These are phyloP conservation scores for Dilophus febrilis DNA, from an alignment of 2,888 invertebrate species.

Conservation along the genomic window DNA sequence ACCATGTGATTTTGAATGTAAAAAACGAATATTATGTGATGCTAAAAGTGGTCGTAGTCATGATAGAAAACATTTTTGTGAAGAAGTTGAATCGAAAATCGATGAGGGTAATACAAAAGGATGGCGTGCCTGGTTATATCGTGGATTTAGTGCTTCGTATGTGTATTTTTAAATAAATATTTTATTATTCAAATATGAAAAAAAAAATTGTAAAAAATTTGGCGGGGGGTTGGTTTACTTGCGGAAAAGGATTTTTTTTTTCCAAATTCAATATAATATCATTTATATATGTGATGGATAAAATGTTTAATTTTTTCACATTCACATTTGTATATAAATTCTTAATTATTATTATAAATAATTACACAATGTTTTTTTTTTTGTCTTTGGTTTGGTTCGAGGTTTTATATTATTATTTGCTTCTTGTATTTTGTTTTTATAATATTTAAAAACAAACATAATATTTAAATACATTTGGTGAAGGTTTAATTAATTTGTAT, in stretches of 20 bases:
- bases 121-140: conserved; percentile 79
- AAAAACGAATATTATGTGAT: conserved; percentile 71
- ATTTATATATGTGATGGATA: background rate
- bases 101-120: conserved; percentile 58
- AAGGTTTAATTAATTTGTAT: too few species aligned
- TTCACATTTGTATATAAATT: background rate
- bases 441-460: too few species aligned
- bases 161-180: too few species aligned
- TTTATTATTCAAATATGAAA: too few species aligned
- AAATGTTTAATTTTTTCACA: background rate
- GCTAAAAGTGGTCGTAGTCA: conserved; percentile 74
- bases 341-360: background rate
- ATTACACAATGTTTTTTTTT: background rate
- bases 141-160: conserved; percentile 75
- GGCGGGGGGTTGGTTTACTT: too few species aligned
- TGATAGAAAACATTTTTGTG: conserved; percentile 66
- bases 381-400: background rate
- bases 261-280: too few species aligned
- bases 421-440: too few species aligned
- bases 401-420: too few species aligned
- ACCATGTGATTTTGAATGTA: conserved; percentile 67
- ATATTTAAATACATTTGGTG: too few species aligned
- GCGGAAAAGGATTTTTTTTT: too few species aligned
- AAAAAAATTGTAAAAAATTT: too few species aligned
- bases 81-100: conserved; percentile 66